These are phyloP conservation scores for Camponotus vicinus DNA, from an alignment of 1,140 invertebrate species.

Conservation along the genomic window DNA sequence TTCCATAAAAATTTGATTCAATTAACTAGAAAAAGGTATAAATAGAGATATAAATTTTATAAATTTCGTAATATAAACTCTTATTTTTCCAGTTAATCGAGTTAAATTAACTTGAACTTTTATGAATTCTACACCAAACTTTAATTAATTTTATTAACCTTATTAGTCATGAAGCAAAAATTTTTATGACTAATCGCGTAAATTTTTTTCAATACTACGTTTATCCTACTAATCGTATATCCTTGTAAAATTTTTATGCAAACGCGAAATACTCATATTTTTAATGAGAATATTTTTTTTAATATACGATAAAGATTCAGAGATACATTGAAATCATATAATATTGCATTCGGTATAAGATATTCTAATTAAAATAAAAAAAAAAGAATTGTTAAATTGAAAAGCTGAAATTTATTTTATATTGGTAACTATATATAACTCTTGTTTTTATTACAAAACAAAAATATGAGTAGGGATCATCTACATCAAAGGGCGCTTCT, in stretches of 20 bases:
- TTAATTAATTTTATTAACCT: slow-evolving; percentile 3
- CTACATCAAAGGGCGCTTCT: background rate
- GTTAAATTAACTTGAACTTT: slow-evolving; percentile 10
- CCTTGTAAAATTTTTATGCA: background rate
- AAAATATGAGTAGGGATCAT: background rate
- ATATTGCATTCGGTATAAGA: background rate
- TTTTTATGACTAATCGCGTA: background rate
- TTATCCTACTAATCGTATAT: background rate
- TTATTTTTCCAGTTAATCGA: too few relatives aligned
- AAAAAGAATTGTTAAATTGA: slow-evolving; percentile 7
- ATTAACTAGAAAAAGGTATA: too few relatives aligned
- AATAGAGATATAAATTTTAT: too few relatives aligned
- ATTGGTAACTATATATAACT: slow-evolving; percentile 31
- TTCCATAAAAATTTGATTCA: too few relatives aligned
- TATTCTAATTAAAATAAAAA: background rate
- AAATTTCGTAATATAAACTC: too few relatives aligned
- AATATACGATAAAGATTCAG: background rate
- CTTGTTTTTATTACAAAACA: background rate
- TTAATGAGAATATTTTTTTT: background rate
- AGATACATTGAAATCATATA: background rate
- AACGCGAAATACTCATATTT: background rate
- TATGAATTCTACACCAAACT: too few relatives aligned
- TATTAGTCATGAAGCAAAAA: background rate
- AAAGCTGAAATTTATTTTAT: slow-evolving; percentile 29
- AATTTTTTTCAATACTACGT: too few relatives aligned